phyloP scores from a whole-genome alignment of 2,797 vertebrate species.

The Sus cebifrons region DNA sequence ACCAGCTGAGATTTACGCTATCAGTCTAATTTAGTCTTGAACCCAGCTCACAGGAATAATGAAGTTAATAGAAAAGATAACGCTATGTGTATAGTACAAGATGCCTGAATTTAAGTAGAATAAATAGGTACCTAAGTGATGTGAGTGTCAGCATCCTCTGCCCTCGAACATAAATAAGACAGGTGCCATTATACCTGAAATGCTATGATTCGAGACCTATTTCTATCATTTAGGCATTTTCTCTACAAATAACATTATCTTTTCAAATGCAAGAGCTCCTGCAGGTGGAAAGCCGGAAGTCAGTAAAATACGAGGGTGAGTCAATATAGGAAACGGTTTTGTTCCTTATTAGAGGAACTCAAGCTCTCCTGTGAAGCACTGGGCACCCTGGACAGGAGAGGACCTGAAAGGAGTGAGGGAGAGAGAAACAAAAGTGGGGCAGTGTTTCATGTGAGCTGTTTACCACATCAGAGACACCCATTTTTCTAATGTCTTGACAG shows the following conservation, averaged over 20 bases:
- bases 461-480: not conserved
- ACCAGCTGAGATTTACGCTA: slow-evolving; percentile 49
- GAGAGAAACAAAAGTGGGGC: not conserved
- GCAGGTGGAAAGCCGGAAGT: not conserved
- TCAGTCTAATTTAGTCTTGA: slow-evolving; percentile 52
- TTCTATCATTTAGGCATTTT: not conserved
- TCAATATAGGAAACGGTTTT: not conserved
- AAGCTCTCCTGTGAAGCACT: not conserved
- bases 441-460: not conserved
- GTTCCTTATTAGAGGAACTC: not conserved
- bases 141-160: not conserved
- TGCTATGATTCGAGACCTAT: not conserved
- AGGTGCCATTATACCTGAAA: not conserved
- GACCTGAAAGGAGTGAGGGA: not conserved
- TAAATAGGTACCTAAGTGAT: not conserved
- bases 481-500: not conserved
- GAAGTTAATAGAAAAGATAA: not conserved
- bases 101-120: not conserved
- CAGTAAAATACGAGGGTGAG: not conserved
- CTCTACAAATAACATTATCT: not conserved
- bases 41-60: not conserved
- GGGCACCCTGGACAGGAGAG: not conserved
- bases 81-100: not conserved
- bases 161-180: not conserved
- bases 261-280: slow-evolving; percentile 12